Percentiles rank a stretch among this genome's conserved stretches.
These are phyloP conservation scores for Microchrysa polita DNA, from an alignment of 2,888 invertebrate genomes.

Conservation along the genomic window DNA sequence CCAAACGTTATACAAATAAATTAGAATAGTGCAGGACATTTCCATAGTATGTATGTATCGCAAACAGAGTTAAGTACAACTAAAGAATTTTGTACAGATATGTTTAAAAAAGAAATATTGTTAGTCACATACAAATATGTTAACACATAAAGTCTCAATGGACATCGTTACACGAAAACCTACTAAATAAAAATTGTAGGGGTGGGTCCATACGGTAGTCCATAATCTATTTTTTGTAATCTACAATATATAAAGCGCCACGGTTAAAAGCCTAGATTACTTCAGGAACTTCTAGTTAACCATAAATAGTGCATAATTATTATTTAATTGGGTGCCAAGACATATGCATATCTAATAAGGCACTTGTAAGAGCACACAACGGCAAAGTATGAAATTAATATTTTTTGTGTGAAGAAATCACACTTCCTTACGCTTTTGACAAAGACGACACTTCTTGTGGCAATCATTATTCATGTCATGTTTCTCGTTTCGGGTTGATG, in stretches of 20 bases:
- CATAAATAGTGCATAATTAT: background rate
- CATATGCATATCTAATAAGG: background rate
- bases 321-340: background rate
- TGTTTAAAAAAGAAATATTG: too few species aligned
- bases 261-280: background rate
- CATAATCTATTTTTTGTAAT: too few species aligned
- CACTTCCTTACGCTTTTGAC: slow-evolving; percentile 22
- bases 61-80: too few species aligned
- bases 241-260: slow-evolving; percentile 1
- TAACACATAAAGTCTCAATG: too few species aligned
- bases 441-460: slow-evolving; percentile 32
- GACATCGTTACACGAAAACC: too few species aligned
- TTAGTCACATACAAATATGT: too few species aligned
- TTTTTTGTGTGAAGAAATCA: background rate
- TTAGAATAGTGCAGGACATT: too few species aligned
- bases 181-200: background rate
- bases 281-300: background rate
- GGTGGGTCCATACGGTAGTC: too few species aligned
- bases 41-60: too few species aligned
- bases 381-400: background rate
- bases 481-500: background rate
- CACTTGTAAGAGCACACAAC: background rate
- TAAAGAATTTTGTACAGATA: too few species aligned
- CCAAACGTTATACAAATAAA: too few species aligned
- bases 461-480: slow-evolving; percentile 14